Conservation (phyloP, 2,113 vertebrate genomes). For the Hydropotes inermis region DNA sequence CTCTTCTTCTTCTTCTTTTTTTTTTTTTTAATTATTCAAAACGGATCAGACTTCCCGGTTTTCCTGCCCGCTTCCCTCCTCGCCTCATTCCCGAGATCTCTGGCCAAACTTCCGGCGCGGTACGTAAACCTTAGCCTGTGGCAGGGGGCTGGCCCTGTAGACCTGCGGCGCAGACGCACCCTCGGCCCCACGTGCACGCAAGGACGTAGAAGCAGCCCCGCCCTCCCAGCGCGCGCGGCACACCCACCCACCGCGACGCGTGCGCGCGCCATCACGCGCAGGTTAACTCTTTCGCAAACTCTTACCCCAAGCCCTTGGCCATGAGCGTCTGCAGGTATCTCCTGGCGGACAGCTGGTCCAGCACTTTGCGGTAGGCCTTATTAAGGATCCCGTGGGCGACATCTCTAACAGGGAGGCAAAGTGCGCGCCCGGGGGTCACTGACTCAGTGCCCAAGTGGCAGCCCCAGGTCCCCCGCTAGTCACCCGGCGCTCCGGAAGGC, state of each 20-base stretch:
- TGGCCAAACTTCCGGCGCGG: background rate
- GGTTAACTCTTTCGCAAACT: constrained; percentile 32
- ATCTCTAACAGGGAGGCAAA: constrained; percentile 82
- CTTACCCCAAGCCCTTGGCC: constrained; percentile 95
- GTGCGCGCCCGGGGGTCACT: background rate
- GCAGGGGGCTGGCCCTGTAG: accelerated
- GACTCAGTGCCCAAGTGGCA: background rate
- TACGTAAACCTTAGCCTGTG: accelerated
- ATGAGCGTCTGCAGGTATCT: constrained; percentile 94
- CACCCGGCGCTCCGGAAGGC: background rate
- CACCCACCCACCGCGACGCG: background rate
- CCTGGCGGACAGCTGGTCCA: constrained; percentile 92
- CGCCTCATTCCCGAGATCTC: background rate
- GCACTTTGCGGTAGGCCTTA: constrained; percentile 94
- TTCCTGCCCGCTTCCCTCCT: background rate
- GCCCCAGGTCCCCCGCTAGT: background rate
- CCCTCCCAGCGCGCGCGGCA: background rate
- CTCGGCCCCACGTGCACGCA: background rate
- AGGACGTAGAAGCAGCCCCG: background rate
- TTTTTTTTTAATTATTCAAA: constrained; percentile 14
- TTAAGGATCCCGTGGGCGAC: constrained; percentile 92
- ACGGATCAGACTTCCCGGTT: background rate
- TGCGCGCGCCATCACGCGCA: background rate
- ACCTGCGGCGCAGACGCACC: background rate
- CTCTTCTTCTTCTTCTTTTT: background rate